These are phyloP conservation scores for Temnothorax ravouxi DNA, from an alignment of 2,888 invertebrate genomes.

Conservation along the genomic window DNA sequence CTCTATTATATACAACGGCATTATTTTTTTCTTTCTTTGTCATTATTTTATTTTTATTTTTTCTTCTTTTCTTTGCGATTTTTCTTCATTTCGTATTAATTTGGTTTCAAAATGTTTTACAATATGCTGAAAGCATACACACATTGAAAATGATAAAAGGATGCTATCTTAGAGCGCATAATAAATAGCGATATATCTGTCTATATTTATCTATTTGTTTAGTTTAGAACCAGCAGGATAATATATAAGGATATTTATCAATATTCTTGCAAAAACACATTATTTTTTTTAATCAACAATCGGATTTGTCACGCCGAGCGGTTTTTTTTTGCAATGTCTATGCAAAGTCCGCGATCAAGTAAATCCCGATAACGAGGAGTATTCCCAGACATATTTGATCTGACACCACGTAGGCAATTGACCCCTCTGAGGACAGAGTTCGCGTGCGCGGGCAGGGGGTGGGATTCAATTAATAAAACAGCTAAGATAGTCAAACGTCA, in stretches of 20 bases:
- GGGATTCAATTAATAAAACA: slow-evolving; percentile 43
- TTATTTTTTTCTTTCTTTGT: neutral
- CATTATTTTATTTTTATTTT: neutral
- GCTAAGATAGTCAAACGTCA: neutral
- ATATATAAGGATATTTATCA: neutral
- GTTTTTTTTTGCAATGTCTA: neutral
- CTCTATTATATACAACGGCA: neutral
- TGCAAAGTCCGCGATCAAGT: neutral
- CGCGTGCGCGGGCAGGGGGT: neutral
- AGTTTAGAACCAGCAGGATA: neutral
- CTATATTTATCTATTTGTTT: neutral
- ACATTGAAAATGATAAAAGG: too few species aligned
- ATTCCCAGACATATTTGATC: neutral
- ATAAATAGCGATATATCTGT: neutral
- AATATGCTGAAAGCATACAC: neutral
- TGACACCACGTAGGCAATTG: slow-evolving; percentile 32
- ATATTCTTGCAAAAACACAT: neutral
- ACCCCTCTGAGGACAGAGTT: slow-evolving; percentile 11
- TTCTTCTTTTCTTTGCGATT: neutral
- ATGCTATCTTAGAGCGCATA: neutral
- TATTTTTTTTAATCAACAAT: neutral
- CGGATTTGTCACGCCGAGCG: neutral
- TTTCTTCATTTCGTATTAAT: neutral
- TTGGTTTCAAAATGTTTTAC: neutral
- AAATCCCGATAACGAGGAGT: neutral